These are phyloP conservation scores for Vidua chalybeata DNA, from an alignment of 2,113 vertebrate genomes.

Conservation along the genomic window DNA sequence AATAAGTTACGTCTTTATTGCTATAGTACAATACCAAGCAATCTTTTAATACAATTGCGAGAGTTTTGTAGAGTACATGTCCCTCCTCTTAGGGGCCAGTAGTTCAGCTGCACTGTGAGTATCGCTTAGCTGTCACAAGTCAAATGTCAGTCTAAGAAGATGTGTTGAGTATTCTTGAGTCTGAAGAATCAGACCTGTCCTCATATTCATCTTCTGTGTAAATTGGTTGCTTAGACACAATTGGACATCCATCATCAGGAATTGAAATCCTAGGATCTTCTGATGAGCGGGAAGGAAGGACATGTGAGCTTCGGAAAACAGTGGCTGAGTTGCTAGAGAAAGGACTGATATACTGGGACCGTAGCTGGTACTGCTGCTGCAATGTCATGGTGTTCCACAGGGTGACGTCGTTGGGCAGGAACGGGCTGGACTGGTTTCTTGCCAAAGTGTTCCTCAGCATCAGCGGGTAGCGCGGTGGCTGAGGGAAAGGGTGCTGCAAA, in stretches of 20 bases:
- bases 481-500: conserved; percentile 91
- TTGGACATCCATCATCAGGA: conserved; percentile 85
- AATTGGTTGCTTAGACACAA: conserved; percentile 86
- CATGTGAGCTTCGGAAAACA: conserved; percentile 85
- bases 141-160: conserved; percentile 76
- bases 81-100: conserved; percentile 2
- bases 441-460: conserved; percentile 93
- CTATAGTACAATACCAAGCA: conserved; percentile 74
- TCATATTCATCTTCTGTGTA: conserved; percentile 96
- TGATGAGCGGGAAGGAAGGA: conserved; percentile 79
- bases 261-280: conserved; percentile 87
- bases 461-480: conserved; percentile 90
- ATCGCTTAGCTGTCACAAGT: background rate
- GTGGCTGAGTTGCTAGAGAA: conserved; percentile 81
- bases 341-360: conserved; percentile 92
- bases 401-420: conserved; percentile 91
- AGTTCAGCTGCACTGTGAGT: conserved; percentile 44
- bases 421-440: conserved; percentile 85
- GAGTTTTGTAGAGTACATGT: background rate
- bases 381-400: conserved; percentile 97
- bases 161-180: conserved; percentile 91
- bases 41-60: conserved; percentile 48
- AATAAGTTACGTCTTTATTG: conserved; percentile 79
- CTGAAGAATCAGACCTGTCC: conserved; percentile 92
- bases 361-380: conserved; percentile 97